These are phyloP conservation scores for Nymphalis c-album DNA, from an alignment of 2,888 invertebrate species.

Conservation along the genomic window DNA sequence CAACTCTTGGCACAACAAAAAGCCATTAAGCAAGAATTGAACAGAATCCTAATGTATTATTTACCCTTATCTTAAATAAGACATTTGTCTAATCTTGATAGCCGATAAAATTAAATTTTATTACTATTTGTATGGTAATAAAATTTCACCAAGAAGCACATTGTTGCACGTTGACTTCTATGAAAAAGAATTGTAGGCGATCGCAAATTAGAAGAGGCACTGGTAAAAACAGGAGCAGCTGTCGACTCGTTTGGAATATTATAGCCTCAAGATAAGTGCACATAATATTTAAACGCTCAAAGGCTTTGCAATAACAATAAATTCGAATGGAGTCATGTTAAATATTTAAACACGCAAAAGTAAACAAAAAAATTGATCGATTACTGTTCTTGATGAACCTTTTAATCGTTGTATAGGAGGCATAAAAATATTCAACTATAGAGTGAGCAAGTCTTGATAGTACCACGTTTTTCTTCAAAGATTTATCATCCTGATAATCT, in stretches of 20 bases:
- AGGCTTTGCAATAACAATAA: constrained; percentile 27
- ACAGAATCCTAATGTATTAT: too few species aligned
- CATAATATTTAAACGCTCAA: constrained; percentile 28
- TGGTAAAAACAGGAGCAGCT: constrained; percentile 28
- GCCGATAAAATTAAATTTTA: background rate
- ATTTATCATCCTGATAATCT: too few species aligned
- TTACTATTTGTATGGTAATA: background rate
- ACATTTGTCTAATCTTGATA: background rate
- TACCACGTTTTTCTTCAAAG: too few species aligned
- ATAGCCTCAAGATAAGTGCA: constrained; percentile 23
- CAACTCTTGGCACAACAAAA: too few species aligned
- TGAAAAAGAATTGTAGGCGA: constrained; percentile 14
- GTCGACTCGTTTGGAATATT: constrained; percentile 28
- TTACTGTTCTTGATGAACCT: background rate
- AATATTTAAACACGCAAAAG: constrained; percentile 15
- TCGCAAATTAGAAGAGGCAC: constrained; percentile 27
- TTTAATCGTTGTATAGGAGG: background rate
- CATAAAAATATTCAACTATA: background rate
- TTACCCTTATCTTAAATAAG: background rate
- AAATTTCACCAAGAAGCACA: background rate
- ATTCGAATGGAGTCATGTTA: constrained; percentile 13
- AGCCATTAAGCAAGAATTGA: too few species aligned
- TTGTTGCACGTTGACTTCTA: background rate
- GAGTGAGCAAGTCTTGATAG: too few species aligned
- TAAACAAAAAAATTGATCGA: constrained; percentile 12